Conservation (phyloP, 2,113 vertebrate species). For the Cryptomyrus ogoouensis region DNA sequence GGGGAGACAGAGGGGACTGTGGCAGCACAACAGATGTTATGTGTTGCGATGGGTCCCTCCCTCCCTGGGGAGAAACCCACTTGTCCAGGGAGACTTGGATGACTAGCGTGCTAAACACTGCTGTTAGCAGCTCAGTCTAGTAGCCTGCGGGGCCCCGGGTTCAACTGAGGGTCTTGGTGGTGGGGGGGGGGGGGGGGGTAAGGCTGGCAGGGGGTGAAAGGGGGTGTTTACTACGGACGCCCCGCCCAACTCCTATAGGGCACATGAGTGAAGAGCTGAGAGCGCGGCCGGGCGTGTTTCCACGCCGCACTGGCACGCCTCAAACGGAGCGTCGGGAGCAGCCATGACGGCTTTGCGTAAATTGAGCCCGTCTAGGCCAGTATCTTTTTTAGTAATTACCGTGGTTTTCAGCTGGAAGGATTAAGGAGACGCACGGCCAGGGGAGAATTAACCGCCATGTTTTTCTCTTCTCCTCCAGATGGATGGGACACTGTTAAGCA, state of each 20-base stretch:
- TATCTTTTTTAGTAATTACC: slow-evolving; percentile 6
- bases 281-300: not conserved
- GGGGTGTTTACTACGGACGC: not conserved
- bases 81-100: not conserved
- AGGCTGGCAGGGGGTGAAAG: not conserved
- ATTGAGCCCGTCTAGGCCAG: not conserved
- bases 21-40: not conserved
- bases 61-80: not conserved
- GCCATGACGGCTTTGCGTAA: not conserved
- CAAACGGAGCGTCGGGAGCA: not conserved
- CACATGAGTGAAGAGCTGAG: not conserved
- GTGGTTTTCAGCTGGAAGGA: slow-evolving; percentile 11
- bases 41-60: not conserved
- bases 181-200: not conserved
- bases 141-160: not conserved
- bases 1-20: not conserved
- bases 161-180: not conserved
- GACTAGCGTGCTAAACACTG: not conserved
- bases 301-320: not conserved
- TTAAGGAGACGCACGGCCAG: not conserved
- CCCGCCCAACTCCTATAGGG: no score
- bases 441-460: not conserved
- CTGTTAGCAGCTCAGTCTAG: not conserved
- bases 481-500: not conserved
- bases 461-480: not conserved